phyloP scores from a whole-genome alignment of 2,888 invertebrate species.

The Eilema depressum region DNA sequence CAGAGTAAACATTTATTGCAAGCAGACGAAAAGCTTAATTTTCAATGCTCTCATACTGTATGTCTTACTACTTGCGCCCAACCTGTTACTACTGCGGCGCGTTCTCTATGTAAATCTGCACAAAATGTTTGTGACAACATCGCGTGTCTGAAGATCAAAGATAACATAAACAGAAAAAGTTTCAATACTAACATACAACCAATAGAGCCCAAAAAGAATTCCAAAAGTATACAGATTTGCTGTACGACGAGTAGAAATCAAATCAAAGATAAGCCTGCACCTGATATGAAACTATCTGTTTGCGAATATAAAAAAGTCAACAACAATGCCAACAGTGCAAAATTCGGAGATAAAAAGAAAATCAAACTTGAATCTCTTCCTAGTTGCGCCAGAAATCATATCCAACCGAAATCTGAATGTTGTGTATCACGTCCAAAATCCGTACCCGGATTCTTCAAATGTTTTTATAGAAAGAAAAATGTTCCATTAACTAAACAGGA shows the following conservation, averaged over 20 bases:
- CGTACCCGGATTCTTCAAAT: conserved; percentile 9
- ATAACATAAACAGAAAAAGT: not conserved
- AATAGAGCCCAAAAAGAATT: not conserved
- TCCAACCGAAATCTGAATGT: not conserved
- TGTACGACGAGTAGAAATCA: not conserved
- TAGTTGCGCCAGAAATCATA: not conserved
- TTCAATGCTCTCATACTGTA: not conserved
- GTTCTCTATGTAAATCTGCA: not conserved
- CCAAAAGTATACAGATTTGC: not conserved
- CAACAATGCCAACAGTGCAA: not conserved
- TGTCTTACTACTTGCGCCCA: not conserved
- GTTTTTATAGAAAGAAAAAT: not conserved
- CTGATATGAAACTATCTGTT: not conserved
- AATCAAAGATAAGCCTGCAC: not conserved
- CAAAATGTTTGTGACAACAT: not conserved
- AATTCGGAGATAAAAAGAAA: not conserved
- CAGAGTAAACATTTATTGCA: not conserved
- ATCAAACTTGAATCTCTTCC: not conserved
- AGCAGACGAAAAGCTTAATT: not conserved
- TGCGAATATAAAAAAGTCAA: not conserved
- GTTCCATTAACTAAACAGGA: not conserved
- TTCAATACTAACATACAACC: not conserved
- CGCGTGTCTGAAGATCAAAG: not conserved
- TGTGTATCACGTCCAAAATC: conserved; percentile 2
- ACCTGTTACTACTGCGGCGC: not conserved